Percentiles rank a stretch among this genome's conserved stretches.
Conservation (phyloP, 2,888 invertebrate genomes). For the Andrena hattorfiana region DNA sequence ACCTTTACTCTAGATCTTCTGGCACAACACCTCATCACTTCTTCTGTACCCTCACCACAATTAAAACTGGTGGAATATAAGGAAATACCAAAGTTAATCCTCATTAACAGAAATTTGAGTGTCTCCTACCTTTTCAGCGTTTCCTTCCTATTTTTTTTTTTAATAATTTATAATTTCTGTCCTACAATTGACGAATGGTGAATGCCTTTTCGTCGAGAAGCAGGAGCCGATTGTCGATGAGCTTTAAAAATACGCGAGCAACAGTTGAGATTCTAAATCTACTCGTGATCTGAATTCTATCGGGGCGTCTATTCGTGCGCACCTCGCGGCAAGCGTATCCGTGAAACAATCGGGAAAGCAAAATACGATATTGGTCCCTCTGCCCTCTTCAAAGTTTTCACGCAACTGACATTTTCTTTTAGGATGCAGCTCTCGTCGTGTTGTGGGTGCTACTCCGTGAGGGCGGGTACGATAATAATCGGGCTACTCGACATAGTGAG, state of each 20-base stretch:
- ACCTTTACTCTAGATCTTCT: too few relatives aligned
- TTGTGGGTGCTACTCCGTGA: conserved; percentile 90
- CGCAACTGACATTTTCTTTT: conserved; percentile 39
- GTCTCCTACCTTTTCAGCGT: too few relatives aligned
- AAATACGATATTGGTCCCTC: too few relatives aligned
- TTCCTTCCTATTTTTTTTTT: background rate
- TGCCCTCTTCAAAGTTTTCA: background rate
- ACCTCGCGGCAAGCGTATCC: background rate
- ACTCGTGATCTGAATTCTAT: conserved; percentile 52
- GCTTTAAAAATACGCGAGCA: conserved; percentile 53
- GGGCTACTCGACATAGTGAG: conserved; percentile 90
- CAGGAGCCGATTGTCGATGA: conserved; percentile 30
- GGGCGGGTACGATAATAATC: conserved; percentile 91
- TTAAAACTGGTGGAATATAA: too few relatives aligned
- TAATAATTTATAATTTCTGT: background rate
- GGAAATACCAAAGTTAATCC: too few relatives aligned
- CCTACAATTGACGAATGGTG: background rate
- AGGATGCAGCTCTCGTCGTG: conserved; percentile 88
- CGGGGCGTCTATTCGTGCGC: background rate
- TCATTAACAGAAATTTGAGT: too few relatives aligned
- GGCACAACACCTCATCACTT: too few relatives aligned
- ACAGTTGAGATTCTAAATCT: conserved; percentile 41
- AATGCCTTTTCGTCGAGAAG: background rate
- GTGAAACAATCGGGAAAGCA: background rate
- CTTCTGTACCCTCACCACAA: too few relatives aligned